Base-by-base conservation (phyloP, 2,888 invertebrate genomes). In the Lymantria monacha region DNA sequence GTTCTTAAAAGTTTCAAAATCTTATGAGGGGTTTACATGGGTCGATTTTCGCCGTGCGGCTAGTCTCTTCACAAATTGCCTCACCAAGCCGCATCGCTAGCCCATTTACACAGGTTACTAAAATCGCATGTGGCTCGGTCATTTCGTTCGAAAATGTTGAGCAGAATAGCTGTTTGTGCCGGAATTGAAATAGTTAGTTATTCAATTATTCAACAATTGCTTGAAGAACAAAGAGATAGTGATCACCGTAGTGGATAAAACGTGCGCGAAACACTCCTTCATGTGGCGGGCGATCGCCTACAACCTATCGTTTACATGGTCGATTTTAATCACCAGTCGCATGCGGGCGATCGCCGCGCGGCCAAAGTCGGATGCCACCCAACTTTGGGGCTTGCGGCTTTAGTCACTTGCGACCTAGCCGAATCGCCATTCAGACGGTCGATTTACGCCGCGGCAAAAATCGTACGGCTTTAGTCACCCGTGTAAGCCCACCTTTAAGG, bases 341-440 rank as follows among this genome's bases (percentile, higher is more conserved):
- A 68, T 71, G 65, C 66, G 66, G 68, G 67, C 65, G 65, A 63
- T 68, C 33, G 68, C 64, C 67, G 69, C 68, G 67, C 69, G 66
- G 66, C 61, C 55, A 69, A 72, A 70, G 66, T 70, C 70, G 36
- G 9, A 67, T 66, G 69, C 69, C 69, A 70, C 65, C 62, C 63
- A 67, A 70, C 71, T 70, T 71, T 69, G 69, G 64, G 65, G 66
- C 70, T 69, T 67, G 70, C 66, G 65, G 63, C 67, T 69, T 70
- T 65, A 67, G 66, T 69, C 67, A 69, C 64, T 62, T 66, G 70
- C 64, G 36, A 61, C 45, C 15, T 45, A 37, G 45, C 37, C 37
- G 45, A 45, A 45, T 45, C 22, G 37, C 45, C 45, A 45, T 69
- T 66, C 66, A 70, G 59, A 70, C 42, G 57, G 67, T 64, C 57